Evolutionary conservation across 1,140 invertebrate genomes (phyloP), one percentile per base, ranked within the genome.

Genomic region (Drosophila pseudoobscura): DNA sequence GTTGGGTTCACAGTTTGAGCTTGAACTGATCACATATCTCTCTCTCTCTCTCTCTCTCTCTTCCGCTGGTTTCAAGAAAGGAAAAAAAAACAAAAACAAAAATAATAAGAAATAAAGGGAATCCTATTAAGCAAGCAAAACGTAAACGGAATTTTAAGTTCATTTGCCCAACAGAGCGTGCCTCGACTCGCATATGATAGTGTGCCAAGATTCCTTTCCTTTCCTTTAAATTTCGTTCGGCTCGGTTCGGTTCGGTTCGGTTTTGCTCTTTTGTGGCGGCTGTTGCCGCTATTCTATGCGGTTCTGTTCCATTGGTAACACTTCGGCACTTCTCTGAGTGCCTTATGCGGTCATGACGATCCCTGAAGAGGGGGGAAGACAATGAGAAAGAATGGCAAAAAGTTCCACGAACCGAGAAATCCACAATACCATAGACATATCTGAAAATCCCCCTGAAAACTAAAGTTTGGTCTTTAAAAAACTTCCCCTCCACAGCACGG

Each of bases 121-220:
- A 88, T 82, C 78, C 75, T 77, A 78, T 88, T 88, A 87, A 65
- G 66, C 73, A 79, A 50, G 58, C 62, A 85, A 85, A 68, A 84
- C 75, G 80, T 80, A 76, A 70, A 41, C 49, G 72, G 80, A 77
- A 84, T 84, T 85, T 84, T 53, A 80, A 79, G 80, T 85, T 85
- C 66, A 76, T 78, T 70, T 65, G 54, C 44, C 70, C 66, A 70
- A 65, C 64, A 57, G 66, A 70, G 66, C 66, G 66, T 70, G 66
- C 64, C 66, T 56, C 64, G 66, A 70, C 63, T 70, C 39, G 68
- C 39, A 69, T 70, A 70, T 26, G 24, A 26, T 26, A 6, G 24
- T 26, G 24, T 26, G 24, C 24, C 24, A 26, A 26, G 24, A 26
- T 26, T 26, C 24, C 24, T 26, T 26, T 26, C 24, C 24, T 26